Evolutionary conservation across 2,797 vertebrate genomes (phyloP), one percentile per base, ranked within the genome.

Genomic region (Gambelia wislizenii): DNA sequence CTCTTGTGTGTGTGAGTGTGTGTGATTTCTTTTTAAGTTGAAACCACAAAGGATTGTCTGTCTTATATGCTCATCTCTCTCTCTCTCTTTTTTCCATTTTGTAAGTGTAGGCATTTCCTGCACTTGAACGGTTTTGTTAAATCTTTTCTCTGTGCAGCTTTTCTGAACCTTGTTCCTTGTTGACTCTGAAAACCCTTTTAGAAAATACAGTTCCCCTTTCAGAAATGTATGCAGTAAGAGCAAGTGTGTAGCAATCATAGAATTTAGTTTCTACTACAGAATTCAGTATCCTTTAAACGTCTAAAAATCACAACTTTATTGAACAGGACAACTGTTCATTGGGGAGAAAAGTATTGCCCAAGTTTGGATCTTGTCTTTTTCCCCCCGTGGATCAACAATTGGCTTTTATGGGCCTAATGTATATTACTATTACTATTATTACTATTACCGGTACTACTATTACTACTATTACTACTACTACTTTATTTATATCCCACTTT

Each of bases 41-140:
- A 88, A 83, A 39, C 70, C 83, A 85, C 69, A 85, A 72, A 85
- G 54, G 18, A 5, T 61, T 13, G 33, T 16, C 42, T 85, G 64
- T 79, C 42, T 80, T 74, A 22, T 39, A 16, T 52, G 9, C n/a
- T 54, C 39, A 14, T 54, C 27, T 74, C 7, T n/a, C 20, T 36
- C 44, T 33, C 18, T 52, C n/a, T 36, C 39, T 44, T 85, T 56
- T 85, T 18, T 33, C 36, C 16, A 0, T 74, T 74, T 89, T 75
- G 90, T 84, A 86, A 87, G 88, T 84, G 44, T 78, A 44, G 79
- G 75, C 70, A 93, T 91, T 91, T 87, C 83, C 13, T 88, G 87
- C 39, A 82, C 82, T 86, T 89, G 88, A 47, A 80, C 49, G 85
- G 61, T 79, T 90, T 94, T 85, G 52, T 78, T 72, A 54, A 54